Base-by-base conservation (phyloP, 2,888 invertebrate species). In the Brachylomia viminalis region DNA sequence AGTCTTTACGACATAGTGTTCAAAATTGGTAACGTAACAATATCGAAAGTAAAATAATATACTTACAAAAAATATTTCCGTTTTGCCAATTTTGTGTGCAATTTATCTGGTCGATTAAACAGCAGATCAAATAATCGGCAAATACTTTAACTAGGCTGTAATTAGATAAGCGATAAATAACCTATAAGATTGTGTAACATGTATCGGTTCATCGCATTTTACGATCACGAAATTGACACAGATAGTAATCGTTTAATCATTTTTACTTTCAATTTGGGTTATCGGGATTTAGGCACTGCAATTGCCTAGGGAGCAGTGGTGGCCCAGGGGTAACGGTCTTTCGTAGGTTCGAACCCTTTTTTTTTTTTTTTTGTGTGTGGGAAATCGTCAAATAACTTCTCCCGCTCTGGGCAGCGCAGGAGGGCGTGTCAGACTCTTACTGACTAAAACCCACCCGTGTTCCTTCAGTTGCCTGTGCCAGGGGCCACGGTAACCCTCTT, bases 161-260 rank as follows among this genome's bases (percentile, higher is more conserved):
- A 79, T 79, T 70, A 56, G 45, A 74, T 79, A 59, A 65, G 49
- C n/a, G 61, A 58, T 58, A 20, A 76, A 74, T 61, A 86, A 70
- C 61, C 49, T 65, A 54, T 75, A 64, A 45, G 23, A 72, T 88
- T 86, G 56, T 61, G 56, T 77, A 80, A 84, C 30, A 61, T 42
- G 72, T 70, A 76, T 76, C 69, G 78, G 81, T 73, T 65, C 75
- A 80, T 78, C 64, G 83, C 7, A 45, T 69, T 73, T 76, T 59
- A 62, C n/a, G 81, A 78, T 86, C 75, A 77, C 81, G 73, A 79
- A 81, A 73, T 72, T 85, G 80, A 85, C 73, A 80, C 65, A 82
- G 78, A 67, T 77, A 72, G 64, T 69, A 62, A 62, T 49, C 73
- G 68, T 23, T 74, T 70, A 83, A 84, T 79, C 69, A 77, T 79